Evolutionary conservation across 2,888 invertebrate species (phyloP).

Genomic region (Mechanitis mazaeus): DNA sequence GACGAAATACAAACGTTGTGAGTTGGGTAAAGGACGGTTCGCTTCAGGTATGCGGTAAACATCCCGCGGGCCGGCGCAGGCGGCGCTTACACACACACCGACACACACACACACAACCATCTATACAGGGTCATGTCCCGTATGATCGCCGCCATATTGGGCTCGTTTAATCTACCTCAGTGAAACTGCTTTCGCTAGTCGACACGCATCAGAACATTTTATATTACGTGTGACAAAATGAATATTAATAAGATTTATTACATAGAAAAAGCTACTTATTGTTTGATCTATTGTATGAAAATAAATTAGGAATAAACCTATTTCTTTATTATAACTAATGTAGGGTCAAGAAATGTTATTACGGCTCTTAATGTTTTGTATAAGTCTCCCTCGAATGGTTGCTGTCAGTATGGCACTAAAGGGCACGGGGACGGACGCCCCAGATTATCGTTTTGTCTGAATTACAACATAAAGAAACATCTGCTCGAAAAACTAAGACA

Average conservation of each 20-base stretch:
- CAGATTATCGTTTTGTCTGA: no score
- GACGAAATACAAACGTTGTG: no score
- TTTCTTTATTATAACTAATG: no score
- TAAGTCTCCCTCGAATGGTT: no score
- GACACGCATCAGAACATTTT: conserved; percentile 23
- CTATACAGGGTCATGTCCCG: conserved; percentile 14
- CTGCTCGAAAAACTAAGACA: no score
- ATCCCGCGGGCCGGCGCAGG: conserved; percentile 17
- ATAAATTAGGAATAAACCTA: no score
- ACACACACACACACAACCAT: conserved; percentile 1
- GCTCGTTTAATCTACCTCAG: conserved; percentile 19
- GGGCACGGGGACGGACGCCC: no score
- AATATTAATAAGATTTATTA: conserved; percentile 1
- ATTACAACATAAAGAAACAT: no score
- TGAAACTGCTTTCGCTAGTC: conserved; percentile 28
- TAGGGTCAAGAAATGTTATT: no score
- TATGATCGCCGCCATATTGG: conserved; percentile 27
- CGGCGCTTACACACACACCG: conserved; percentile 13
- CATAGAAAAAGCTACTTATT: neutral
- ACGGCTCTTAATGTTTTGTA: no score
- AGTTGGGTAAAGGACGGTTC: conserved; percentile 2
- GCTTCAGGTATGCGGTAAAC: conserved; percentile 24
- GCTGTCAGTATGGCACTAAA: no score
- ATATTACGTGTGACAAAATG: conserved; percentile 9
- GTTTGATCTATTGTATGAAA: no score